Evolutionary conservation across 2,888 invertebrate species (phyloP).

Genomic region (Dinocampus coccinellae): DNA sequence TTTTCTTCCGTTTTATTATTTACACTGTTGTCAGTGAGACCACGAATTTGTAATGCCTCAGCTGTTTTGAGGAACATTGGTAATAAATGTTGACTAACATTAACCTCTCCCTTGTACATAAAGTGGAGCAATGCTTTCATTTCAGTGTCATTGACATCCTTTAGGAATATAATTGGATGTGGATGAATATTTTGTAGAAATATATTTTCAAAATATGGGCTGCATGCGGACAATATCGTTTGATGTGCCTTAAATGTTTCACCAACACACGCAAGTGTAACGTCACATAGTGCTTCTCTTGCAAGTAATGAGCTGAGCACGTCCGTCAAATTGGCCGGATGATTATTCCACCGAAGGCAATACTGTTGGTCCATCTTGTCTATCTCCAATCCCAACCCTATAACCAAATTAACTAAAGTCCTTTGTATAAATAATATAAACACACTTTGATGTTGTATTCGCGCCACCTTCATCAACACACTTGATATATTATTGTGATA

Average conservation of each 20-base stretch:
- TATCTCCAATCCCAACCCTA: constrained; percentile 66
- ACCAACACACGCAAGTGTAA: constrained; percentile 92
- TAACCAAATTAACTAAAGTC: constrained; percentile 61
- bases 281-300: constrained; percentile 92
- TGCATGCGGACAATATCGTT: constrained; percentile 93
- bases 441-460: constrained; percentile 39
- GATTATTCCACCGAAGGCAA: constrained; percentile 95
- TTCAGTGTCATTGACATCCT: constrained; percentile 91
- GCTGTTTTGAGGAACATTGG: constrained; percentile 93
- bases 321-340: constrained; percentile 91
- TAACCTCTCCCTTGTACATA: constrained; percentile 94
- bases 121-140: constrained; percentile 92
- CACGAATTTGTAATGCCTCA: constrained; percentile 90
- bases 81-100: constrained; percentile 91
- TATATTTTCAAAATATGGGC: constrained; percentile 93
- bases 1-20: constrained; percentile 67
- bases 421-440: constrained; percentile 35
- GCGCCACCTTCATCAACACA: constrained; percentile 48
- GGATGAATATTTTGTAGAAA: constrained; percentile 90
- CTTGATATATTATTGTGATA: constrained; percentile 6
- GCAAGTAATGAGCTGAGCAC: constrained; percentile 88
- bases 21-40: constrained; percentile 88
- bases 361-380: constrained; percentile 85
- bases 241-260: constrained; percentile 93
- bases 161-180: constrained; percentile 92